Conservation (phyloP, 2,797 vertebrate genomes). For the Acrossocheilus wenchowensis region DNA sequence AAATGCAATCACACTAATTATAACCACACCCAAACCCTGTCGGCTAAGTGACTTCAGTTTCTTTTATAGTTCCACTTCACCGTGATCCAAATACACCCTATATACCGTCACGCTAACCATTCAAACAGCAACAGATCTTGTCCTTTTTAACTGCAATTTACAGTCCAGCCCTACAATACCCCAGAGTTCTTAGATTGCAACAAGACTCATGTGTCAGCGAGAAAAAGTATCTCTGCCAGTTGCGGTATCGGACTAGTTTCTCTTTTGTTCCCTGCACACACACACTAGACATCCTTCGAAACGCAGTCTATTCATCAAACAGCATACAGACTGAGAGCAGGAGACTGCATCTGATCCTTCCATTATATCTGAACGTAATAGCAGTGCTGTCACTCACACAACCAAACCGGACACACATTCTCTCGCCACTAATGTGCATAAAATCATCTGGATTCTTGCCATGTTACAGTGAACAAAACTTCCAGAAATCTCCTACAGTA, state of each 20-base stretch:
- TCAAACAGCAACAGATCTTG: background rate
- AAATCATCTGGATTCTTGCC: constrained; percentile 18
- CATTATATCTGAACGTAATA: constrained; percentile 46
- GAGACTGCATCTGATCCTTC: constrained; percentile 49
- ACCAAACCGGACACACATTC: constrained; percentile 40
- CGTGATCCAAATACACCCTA: background rate
- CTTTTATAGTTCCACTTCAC: constrained; percentile 21
- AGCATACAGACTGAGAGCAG: constrained; percentile 6
- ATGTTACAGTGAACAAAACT: background rate
- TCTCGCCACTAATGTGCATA: constrained; percentile 29
- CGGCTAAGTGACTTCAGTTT: background rate
- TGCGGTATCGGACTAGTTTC: background rate
- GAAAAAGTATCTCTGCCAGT: constrained; percentile 1
- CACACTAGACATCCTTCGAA: background rate
- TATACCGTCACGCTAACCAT: constrained; percentile 2
- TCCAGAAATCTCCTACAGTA: background rate
- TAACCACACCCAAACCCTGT: constrained; percentile 37
- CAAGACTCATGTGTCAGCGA: constrained; percentile 10
- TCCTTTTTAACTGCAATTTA: background rate
- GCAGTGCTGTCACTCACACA: constrained; percentile 50
- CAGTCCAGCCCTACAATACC: background rate
- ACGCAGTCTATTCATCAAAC: constrained; percentile 16
- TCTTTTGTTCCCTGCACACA: background rate
- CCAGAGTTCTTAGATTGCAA: constrained; percentile 34
- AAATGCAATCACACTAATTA: constrained; percentile 15